These are phyloP conservation scores for Ageneiosus marmoratus DNA, from an alignment of 2,113 vertebrate genomes.

Conservation along the genomic window DNA sequence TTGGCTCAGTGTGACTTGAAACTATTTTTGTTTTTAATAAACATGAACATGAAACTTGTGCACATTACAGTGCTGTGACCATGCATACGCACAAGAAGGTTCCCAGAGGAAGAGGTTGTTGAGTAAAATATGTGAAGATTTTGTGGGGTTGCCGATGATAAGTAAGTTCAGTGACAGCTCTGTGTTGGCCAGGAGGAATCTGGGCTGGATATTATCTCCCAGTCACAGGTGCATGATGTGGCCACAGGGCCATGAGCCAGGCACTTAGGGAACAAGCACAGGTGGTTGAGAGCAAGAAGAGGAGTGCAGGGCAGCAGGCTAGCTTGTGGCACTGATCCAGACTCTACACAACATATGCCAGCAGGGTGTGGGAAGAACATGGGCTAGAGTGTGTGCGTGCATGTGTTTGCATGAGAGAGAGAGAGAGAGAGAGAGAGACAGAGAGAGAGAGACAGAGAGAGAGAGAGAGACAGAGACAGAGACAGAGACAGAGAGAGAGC, in stretches of 20 bases:
- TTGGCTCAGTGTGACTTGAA: neutral
- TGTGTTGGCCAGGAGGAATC: slow-evolving; percentile 15
- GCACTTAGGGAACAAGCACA: slow-evolving; percentile 64
- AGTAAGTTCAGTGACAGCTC: slow-evolving; percentile 47
- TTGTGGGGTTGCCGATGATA: slow-evolving; percentile 28
- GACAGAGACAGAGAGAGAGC: neutral
- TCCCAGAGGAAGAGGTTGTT: neutral
- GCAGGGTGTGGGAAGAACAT: slow-evolving; percentile 54
- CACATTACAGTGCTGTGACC: neutral
- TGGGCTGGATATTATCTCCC: slow-evolving; percentile 41
- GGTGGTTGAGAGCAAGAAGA: slow-evolving; percentile 69
- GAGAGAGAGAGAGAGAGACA: neutral
- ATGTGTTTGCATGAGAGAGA: neutral
- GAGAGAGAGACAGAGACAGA: neutral
- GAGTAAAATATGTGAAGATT: slow-evolving; percentile 30
- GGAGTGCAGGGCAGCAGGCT: slow-evolving; percentile 67
- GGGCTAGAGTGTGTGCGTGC: slow-evolving; percentile 10
- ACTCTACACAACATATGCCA: slow-evolving; percentile 71
- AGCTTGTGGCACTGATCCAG: slow-evolving; percentile 76
- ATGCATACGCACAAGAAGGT: neutral
- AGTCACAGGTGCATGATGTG: slow-evolving; percentile 52
- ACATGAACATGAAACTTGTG: neutral
- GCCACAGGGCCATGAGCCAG: slow-evolving; percentile 37
- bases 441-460: neutral
- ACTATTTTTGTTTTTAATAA: neutral